phyloP scores from a whole-genome alignment of 2,113 vertebrate genomes.

The Lasiurus cinereus region DNA sequence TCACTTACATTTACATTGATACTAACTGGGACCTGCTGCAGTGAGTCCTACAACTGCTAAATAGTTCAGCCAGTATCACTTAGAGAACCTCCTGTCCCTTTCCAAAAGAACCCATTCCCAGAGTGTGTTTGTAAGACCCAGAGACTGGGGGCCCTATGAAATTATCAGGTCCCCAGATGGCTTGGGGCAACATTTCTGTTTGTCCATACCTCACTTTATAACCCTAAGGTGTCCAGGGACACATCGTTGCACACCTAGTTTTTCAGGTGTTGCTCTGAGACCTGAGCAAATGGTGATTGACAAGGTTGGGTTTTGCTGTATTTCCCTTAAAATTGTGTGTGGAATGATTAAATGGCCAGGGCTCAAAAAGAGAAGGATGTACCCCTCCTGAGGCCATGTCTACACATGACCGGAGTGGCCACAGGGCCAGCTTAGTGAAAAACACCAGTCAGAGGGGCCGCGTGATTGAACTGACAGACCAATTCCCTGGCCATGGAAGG shows the following conservation, averaged over 20 bases:
- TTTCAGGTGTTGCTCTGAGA: constrained; percentile 19
- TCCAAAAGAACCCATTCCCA: not conserved
- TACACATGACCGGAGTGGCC: constrained; percentile 1
- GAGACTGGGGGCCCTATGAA: not conserved
- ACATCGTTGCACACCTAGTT: not conserved
- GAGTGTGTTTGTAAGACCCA: not conserved
- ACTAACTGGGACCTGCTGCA: not conserved
- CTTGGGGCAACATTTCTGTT: rapidly evolving
- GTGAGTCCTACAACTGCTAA: not conserved
- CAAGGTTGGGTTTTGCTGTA: constrained; percentile 30
- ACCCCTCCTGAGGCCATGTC: not conserved
- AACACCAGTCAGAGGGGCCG: constrained; percentile 34
- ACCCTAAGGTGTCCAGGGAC: not conserved
- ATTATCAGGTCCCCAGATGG: not conserved
- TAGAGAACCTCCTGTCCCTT: not conserved
- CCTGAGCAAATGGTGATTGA: not conserved
- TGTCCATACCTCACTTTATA: not conserved
- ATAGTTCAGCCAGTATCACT: not conserved
- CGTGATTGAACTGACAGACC: constrained; percentile 63
- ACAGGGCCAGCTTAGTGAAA: constrained; percentile 50
- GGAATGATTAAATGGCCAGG: constrained; percentile 50
- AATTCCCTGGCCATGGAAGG: constrained; percentile 56
- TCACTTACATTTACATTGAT: not conserved
- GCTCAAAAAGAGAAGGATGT: not conserved
- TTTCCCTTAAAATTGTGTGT: constrained; percentile 67